Base-by-base conservation (phyloP, 2,888 invertebrate genomes). In the Metacarcinus magister region DNA sequence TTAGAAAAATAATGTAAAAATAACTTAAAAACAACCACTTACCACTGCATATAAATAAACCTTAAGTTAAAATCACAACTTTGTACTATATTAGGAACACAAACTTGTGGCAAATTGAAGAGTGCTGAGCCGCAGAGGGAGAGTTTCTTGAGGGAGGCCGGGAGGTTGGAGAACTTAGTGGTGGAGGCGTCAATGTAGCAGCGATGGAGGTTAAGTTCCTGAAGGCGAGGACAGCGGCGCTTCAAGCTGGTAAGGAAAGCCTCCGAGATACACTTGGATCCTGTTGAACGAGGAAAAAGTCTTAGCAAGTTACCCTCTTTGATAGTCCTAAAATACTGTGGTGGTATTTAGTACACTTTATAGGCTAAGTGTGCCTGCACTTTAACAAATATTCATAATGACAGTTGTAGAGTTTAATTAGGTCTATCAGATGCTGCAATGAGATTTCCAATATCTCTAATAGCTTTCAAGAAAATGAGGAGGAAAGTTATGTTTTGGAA, bases 191-290 rank as follows among this genome's bases (percentile, higher is more conserved):
- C 94, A 89, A 96, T 96, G 67, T 93, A 96, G 92, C 96, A 96
- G 43, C 96, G 96, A n/a, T 96, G 96, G 87, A 96, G 96, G 39
- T 95, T 82, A n/a, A 96, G 93, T n/a, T 96, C 96, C 60, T 96
- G 96, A 19, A 96, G 95, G 48, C 95, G 95, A 7, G 96, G 96
- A 39, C 96, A 96, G 54, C 96, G 95, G 0, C 96, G 92, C 67
- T 96, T 96, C 90, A 96, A 75, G 90, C 96, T 96, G 44, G 96
- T 96, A 43, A 96, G 90, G 90, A 96, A 96, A 5, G 96, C 96
- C 91, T 96, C 96, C 4, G 96, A 96, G 28, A 96, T 96, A 32
- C 96, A 96, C 89, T 93, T 89, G 28, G 96, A 95, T 10, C 96
- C 96, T 96, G 44, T 2, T 16, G 46, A 67, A 16, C 23, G 32